These are phyloP conservation scores for Spicauda simplicius DNA, from an alignment of 2,888 invertebrate genomes.

Conservation along the genomic window DNA sequence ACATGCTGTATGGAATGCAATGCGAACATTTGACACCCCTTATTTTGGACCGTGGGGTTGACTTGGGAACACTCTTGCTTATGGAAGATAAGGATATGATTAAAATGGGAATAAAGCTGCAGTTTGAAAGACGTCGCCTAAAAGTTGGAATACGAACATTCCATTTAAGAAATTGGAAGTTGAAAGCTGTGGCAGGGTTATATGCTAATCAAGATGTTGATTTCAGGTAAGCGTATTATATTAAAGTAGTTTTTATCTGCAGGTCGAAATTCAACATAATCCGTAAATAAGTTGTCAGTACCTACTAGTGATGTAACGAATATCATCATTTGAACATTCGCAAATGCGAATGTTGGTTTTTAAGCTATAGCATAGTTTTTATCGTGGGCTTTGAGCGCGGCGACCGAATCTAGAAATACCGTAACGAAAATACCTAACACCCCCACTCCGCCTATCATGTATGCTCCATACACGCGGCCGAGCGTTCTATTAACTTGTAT, in stretches of 20 bases:
- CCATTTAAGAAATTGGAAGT: conserved; percentile 84
- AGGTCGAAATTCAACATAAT: no score
- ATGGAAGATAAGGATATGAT: conserved; percentile 84
- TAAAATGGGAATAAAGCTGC: conserved; percentile 84
- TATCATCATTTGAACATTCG: no score
- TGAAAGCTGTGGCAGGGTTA: conserved; percentile 72
- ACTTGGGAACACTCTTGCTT: conserved; percentile 83
- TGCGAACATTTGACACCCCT: conserved; percentile 77
- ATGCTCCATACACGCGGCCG: no score
- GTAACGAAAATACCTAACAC: no score
- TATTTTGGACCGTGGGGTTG: conserved; percentile 78
- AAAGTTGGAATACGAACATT: conserved; percentile 82
- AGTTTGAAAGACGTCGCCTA: conserved; percentile 85
- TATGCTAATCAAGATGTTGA: conserved; percentile 66
- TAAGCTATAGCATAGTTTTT: no score
- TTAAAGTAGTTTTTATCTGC: neutral
- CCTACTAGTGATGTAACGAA: no score
- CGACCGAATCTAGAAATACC: no score
- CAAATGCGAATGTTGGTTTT: no score
- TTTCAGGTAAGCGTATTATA: conserved; percentile 64
- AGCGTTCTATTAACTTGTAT: no score
- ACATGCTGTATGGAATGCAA: conserved; percentile 85
- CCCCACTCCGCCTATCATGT: no score
- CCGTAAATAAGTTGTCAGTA: no score
- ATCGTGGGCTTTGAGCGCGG: no score